Conservation (phyloP, 1,140 invertebrate species). For the Camponotus vicinus region DNA sequence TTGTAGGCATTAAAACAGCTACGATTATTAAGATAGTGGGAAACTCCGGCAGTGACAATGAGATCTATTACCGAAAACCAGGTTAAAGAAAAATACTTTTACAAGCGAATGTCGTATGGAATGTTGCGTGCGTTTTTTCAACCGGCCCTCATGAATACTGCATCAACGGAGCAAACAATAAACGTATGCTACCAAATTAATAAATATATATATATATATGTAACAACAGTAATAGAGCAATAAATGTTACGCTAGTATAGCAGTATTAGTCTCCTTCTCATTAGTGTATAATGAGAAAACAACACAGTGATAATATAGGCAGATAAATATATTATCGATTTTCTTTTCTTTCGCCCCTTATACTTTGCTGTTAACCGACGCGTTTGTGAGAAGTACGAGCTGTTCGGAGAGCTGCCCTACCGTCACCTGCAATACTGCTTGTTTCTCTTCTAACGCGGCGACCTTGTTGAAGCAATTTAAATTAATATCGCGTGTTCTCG, state of each 20-base stretch:
- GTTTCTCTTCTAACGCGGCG: constrained; percentile 81
- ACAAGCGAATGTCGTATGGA: constrained; percentile 62
- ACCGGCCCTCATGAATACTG: constrained; percentile 65
- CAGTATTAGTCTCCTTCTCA: constrained; percentile 68
- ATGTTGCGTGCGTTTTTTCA: constrained; percentile 64
- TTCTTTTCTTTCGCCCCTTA: constrained; percentile 63
- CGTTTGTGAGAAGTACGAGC: constrained; percentile 76
- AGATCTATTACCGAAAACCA: constrained; percentile 54
- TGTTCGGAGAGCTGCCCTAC: constrained; percentile 81
- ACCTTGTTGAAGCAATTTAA: constrained; percentile 76
- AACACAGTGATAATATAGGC: constrained; percentile 59
- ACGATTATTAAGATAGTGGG: constrained; percentile 13
- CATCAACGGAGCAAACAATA: constrained; percentile 57
- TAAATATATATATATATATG: constrained; percentile 72
- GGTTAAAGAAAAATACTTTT: constrained; percentile 28
- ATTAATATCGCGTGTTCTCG: constrained; percentile 34
- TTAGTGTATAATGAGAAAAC: constrained; percentile 66
- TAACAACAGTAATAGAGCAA: constrained; percentile 66
- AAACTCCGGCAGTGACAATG: constrained; percentile 44
- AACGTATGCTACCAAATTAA: constrained; percentile 68
- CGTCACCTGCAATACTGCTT: constrained; percentile 80
- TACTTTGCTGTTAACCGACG: constrained; percentile 77
- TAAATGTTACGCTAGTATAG: constrained; percentile 67
- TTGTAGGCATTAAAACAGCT: background rate
- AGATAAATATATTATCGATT: constrained; percentile 69